Percentiles rank a stretch among this genome's conserved stretches.
phyloP scores from a whole-genome alignment of 2,888 invertebrate species.

The Amaurobius ferox region DNA sequence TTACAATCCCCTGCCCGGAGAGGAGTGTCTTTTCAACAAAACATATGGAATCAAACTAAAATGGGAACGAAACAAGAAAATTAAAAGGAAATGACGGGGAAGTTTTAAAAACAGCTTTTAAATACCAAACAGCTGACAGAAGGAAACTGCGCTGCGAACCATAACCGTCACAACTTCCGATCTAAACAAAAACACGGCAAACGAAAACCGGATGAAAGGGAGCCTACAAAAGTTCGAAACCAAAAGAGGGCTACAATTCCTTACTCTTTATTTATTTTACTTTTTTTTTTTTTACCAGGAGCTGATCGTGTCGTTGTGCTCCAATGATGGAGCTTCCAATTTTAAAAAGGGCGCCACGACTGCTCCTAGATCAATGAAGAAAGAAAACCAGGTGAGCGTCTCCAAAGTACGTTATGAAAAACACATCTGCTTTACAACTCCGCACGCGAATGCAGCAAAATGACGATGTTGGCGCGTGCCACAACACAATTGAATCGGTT shows the following conservation, averaged over 20 bases:
- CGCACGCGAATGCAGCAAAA: slow-evolving; percentile 36
- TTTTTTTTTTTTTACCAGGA: neutral
- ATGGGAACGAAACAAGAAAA: neutral
- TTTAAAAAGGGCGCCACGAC: slow-evolving; percentile 10
- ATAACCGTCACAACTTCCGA: slow-evolving; percentile 12
- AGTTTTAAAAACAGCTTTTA: neutral
- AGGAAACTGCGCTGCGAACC: neutral
- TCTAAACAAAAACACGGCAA: slow-evolving; percentile 32
- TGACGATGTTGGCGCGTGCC: slow-evolving; percentile 28
- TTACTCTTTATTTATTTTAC: neutral
- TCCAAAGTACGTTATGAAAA: slow-evolving; percentile 42
- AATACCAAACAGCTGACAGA: neutral
- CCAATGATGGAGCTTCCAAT: neutral
- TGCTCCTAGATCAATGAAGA: slow-evolving; percentile 21
- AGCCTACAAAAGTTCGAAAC: neutral
- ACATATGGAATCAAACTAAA: too few relatives aligned
- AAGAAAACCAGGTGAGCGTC: slow-evolving; percentile 53
- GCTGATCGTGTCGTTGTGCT: slow-evolving; percentile 3
- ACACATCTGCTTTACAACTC: slow-evolving; percentile 35
- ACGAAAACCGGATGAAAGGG: slow-evolving; percentile 20
- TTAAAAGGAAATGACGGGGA: neutral
- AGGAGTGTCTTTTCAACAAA: too few relatives aligned
- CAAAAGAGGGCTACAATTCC: neutral
- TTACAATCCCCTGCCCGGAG: too few relatives aligned
- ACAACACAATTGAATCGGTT: slow-evolving; percentile 32